A percentile compares a stretch with the other conserved stretches of the same genome.
phyloP scores from a whole-genome alignment of 2,888 invertebrate species.

The Apamea anceps region DNA sequence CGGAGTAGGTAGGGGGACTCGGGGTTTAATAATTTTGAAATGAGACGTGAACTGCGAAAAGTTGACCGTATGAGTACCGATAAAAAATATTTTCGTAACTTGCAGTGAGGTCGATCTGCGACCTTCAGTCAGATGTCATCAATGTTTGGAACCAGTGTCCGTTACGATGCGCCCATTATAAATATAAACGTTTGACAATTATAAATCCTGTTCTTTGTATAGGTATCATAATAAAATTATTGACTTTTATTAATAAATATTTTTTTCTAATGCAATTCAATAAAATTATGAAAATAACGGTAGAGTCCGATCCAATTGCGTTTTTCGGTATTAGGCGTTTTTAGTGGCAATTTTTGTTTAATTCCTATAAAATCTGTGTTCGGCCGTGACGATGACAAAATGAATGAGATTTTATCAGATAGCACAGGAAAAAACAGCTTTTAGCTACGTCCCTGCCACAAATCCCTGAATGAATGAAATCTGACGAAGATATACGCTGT shows the following conservation, averaged over 20 bases:
- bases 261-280: neutral
- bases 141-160: conserved; percentile 18
- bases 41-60: neutral
- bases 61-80: neutral
- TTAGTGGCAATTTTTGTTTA: no score
- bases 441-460: neutral
- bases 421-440: neutral
- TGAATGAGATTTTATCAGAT: neutral
- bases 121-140: conserved; percentile 39
- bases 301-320: neutral
- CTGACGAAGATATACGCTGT: neutral
- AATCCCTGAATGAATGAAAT: conserved; percentile 6
- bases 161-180: neutral
- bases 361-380: neutral
- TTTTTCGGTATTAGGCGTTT: neutral
- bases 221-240: neutral
- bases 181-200: neutral
- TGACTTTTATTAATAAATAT: neutral
- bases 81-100: conserved; percentile 17
- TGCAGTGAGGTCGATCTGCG: conserved; percentile 23
- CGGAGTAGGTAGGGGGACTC: no score
- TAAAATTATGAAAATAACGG: neutral
- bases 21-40: neutral
- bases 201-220: conserved; percentile 12
- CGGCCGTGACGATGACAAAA: neutral